Evolutionary conservation across 2,113 vertebrate genomes (phyloP).

Genomic region (Bungarus multicinctus): DNA sequence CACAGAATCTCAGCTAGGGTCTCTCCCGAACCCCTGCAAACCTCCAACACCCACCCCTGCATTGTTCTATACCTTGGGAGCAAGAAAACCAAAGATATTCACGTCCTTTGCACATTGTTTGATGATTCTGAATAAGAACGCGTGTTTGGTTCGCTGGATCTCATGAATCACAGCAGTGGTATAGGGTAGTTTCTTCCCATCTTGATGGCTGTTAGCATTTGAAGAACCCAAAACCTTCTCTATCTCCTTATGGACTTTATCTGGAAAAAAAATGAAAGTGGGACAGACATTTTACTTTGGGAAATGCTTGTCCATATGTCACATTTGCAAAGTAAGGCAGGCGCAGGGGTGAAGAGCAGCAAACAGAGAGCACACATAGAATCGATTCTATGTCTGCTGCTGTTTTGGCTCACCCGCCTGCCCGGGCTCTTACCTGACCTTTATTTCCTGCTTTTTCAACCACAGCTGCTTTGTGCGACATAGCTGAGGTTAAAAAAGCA

Average conservation of each 20-base stretch:
- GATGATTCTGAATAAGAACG: constrained; percentile 33
- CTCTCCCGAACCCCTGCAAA: too few relatives aligned
- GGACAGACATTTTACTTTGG: background rate
- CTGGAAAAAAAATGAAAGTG: background rate
- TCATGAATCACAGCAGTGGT: constrained; percentile 55
- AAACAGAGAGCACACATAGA: too few relatives aligned
- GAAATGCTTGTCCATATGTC: background rate
- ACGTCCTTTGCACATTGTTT: constrained; percentile 45
- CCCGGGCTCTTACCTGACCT: too few relatives aligned
- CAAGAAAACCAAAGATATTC: background rate
- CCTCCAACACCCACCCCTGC: too few relatives aligned
- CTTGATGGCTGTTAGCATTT: constrained; percentile 29
- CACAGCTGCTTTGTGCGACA: too few relatives aligned
- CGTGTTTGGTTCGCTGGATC: constrained; percentile 42
- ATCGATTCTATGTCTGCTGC: too few relatives aligned
- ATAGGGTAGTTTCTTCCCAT: constrained; percentile 49
- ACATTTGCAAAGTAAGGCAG: background rate
- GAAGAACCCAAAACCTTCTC: constrained; percentile 44
- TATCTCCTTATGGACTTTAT: constrained; percentile 60
- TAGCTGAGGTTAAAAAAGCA: too few relatives aligned
- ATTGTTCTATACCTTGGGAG: constrained; percentile 55
- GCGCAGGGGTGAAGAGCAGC: too few relatives aligned
- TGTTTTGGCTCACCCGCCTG: too few relatives aligned
- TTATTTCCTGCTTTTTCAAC: too few relatives aligned
- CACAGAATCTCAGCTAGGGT: too few relatives aligned